Evolutionary conservation across 2,113 vertebrate genomes (phyloP).

Genomic region (Micromys minutus): DNA sequence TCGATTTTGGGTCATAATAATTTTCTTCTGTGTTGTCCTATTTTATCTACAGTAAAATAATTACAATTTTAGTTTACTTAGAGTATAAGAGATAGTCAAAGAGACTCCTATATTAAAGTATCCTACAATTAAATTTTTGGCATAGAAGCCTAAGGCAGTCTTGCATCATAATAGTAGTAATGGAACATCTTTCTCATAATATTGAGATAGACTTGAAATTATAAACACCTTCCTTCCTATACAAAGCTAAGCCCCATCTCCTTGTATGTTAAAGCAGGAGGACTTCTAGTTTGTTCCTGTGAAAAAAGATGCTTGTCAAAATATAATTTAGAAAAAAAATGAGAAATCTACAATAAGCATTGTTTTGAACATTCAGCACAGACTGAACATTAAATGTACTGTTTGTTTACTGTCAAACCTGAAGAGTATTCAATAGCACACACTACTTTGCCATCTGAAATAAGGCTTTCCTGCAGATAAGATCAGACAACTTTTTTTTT

Average conservation of each 20-base stretch:
- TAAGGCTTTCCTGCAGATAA: not conserved
- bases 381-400: not conserved
- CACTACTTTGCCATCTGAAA: not conserved
- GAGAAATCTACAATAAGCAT: not conserved
- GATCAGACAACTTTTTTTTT: no score
- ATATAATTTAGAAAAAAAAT: not conserved
- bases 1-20: not conserved
- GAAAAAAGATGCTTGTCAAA: not conserved
- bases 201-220: not conserved
- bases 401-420: no score
- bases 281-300: not conserved
- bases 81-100: not conserved
- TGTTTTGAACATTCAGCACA: not conserved
- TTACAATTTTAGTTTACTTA: slow-evolving; percentile 8
- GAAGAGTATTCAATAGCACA: not conserved
- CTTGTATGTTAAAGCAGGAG: not conserved
- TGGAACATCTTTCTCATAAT: not conserved
- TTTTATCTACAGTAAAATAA: slow-evolving; percentile 20
- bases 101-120: not conserved
- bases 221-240: not conserved
- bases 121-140: not conserved
- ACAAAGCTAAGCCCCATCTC: not conserved
- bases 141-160: not conserved
- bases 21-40: not conserved
- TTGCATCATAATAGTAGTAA: not conserved